Evolutionary conservation across 2,797 vertebrate species (phyloP), one percentile per base, ranked within the genome.

Genomic region (Masticophis lateralis): DNA sequence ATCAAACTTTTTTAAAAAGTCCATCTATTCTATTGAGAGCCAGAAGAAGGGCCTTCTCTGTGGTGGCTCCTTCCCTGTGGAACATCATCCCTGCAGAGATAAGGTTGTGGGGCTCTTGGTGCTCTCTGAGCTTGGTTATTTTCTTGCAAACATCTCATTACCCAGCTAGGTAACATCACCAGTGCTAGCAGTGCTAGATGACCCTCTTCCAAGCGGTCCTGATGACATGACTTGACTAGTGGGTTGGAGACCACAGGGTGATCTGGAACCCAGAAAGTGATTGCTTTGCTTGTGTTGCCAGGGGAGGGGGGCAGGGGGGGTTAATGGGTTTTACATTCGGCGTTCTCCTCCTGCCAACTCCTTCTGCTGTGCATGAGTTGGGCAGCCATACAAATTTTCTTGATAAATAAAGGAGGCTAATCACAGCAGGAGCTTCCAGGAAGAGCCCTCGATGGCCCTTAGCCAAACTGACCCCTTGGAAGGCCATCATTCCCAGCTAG

Each of bases 161-260:
- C 28, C 63, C 28, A 69, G 3, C 14, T 18, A 32, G 66, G 14
- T 18, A 69, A 7, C 66, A 7, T 7, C n/a, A 16, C 14, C 63
- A 66, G 13, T 16, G 63, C 28, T 66, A 5, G 27, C 27, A 66
- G 12, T 66, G 63, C 28, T 66, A 69, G 5, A 13, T 14, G 63
- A 6, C 5, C 5, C 66, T 32, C n/a, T 18, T 18, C 66, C n/a
- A 16, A 32, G 7, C 66, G 18, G 66, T 1, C 14, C n/a, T 69
- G n/a, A 69, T 16, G 66, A 32, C 66, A 0, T 32, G n/a, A 5
- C 5, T 69, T 69, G n/a, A 3, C 2, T 6, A 7, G 66, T 18
- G n/a, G 0, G 11, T 8, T 7, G n/a, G n/a, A 32, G n/a, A 14
- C 13, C n/a, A 13, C n/a, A 14, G 63, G n/a, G 5, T 14, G 28